phyloP scores from a whole-genome alignment of 2,888 invertebrate species.

The Ophion costatus region DNA sequence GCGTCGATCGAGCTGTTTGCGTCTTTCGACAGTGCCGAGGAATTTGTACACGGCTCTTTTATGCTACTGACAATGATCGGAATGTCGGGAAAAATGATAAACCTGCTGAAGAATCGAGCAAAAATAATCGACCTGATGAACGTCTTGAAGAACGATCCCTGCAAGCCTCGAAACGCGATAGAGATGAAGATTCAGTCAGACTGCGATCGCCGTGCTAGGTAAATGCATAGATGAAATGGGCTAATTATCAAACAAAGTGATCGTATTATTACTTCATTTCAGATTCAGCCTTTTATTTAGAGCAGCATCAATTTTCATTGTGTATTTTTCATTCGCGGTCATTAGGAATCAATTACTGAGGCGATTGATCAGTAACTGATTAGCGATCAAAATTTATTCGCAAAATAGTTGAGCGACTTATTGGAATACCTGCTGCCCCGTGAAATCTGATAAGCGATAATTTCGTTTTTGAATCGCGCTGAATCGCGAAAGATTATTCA shows the following conservation, averaged over 20 bases:
- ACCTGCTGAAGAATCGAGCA: conserved; percentile 53
- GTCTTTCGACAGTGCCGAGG: conserved; percentile 49
- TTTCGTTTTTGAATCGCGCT: too few relatives aligned
- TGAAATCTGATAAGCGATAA: too few relatives aligned
- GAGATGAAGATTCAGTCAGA: conserved; percentile 32
- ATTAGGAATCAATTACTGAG: not conserved
- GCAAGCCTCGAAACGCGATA: conserved; percentile 11
- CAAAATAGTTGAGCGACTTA: too few relatives aligned
- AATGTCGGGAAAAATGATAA: conserved; percentile 54
- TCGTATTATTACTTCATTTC: not conserved
- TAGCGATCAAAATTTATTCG: too few relatives aligned
- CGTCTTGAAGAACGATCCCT: conserved; percentile 22
- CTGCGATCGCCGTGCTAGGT: conserved; percentile 34
- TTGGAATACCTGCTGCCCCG: too few relatives aligned
- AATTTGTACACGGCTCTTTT: conserved; percentile 59
- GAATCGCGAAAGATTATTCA: too few relatives aligned
- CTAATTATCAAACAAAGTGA: not conserved
- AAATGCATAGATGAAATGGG: not conserved
- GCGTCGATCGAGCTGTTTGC: conserved; percentile 63
- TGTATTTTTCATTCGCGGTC: not conserved
- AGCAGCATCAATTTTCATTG: not conserved
- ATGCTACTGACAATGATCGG: conserved; percentile 58
- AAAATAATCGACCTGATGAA: conserved; percentile 46
- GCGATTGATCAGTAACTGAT: not conserved
- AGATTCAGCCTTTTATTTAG: not conserved